Base-by-base conservation (phyloP, 2,113 vertebrate species). In the Amblyornis subalaris region DNA sequence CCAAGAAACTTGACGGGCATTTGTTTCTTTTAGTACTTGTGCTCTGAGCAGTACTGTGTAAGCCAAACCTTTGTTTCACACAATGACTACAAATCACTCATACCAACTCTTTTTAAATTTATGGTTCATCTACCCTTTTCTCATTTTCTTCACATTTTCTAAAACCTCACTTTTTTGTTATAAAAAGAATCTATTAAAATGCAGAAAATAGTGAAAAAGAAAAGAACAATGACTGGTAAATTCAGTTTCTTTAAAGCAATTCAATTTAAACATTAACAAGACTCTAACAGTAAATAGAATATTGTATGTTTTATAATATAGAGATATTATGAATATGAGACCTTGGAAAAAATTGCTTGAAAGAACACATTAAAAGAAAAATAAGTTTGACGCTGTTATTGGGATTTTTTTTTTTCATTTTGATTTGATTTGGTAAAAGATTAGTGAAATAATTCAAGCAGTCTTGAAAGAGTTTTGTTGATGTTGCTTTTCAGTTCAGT, bases 41-140 rank as follows among this genome's bases (percentile, higher is more conserved):
- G 22, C 35, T 93, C 61, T 51, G 13, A 93, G 31, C 51, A 85
- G 29, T 50, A 40, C 9, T 2, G 0, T 38, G 18, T 55, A 74
- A 89, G 24, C 29, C 31, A 80, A 61, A 76, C 44, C n/a, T 83
- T 89, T 80, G 36, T 73, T 54, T 89, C 83, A 22, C 11, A 19
- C 22, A 51, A 36, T 45, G 14, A 50, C 53, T 88, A 33, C 18
- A 81, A 61, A 77, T 54, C 26, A 38, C 8, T 88, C 17, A 12
- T 6, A 45, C 3, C 1, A 50, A 12, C 25, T 45, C 20, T n/a
- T 73, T n/a, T 74, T 71, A 81, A 89, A 62, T 74, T 38, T 74
- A 22, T 0, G 0, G 5, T 74, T 89, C 7, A 19, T 13, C 12
- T 67, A 50, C 4, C 1, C 10, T 67, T 74, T 54, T 55, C 23